phyloP scores from a whole-genome alignment of 2,113 vertebrate genomes.

The Climacteris rufus region DNA sequence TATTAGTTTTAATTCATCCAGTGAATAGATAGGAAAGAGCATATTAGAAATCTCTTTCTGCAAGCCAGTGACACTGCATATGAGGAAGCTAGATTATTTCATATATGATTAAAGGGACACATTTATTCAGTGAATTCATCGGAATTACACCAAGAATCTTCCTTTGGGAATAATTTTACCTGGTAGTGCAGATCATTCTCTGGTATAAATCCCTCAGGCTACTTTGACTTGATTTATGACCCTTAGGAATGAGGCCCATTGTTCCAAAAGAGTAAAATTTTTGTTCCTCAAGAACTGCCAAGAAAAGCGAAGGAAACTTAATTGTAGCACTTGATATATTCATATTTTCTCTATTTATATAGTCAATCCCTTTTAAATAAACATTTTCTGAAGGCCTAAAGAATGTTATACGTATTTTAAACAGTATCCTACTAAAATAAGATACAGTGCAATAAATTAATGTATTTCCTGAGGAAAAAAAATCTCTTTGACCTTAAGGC shows the following conservation, averaged over 20 bases:
- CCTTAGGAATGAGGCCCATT: background rate
- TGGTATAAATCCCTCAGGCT: background rate
- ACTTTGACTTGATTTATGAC: constrained; percentile 4
- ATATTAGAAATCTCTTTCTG: background rate
- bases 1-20: background rate
- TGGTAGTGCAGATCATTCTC: background rate
- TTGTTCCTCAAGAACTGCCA: background rate
- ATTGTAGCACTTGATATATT: background rate
- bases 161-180: constrained; percentile 21
- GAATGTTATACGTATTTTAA: background rate
- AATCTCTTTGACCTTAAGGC: background rate
- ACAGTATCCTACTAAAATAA: background rate
- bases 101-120: background rate
- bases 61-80: background rate
- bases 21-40: background rate
- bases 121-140: background rate
- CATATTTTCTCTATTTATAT: background rate
- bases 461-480: background rate
- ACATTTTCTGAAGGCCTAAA: background rate
- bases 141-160: background rate
- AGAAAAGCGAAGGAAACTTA: background rate
- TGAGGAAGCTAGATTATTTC: background rate
- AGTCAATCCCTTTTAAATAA: background rate
- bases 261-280: background rate
- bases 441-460: background rate